Base-by-base conservation (phyloP, 2,797 vertebrate genomes). In the Todus mexicanus region DNA sequence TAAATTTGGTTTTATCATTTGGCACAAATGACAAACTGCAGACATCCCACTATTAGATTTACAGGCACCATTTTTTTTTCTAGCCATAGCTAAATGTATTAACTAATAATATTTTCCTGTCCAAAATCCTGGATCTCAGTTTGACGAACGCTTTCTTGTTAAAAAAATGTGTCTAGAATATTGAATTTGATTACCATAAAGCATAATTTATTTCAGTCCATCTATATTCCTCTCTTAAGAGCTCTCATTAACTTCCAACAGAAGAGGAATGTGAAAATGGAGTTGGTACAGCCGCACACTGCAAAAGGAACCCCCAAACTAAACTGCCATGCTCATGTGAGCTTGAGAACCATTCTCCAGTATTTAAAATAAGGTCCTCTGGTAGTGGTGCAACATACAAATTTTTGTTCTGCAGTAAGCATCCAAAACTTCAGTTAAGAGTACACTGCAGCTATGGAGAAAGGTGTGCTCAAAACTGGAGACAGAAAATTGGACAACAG, bases 1-100 rank as follows among this genome's bases (percentile, higher is more conserved):
- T 66, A 89, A 77, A 93, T 84, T 72, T 81, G 54, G 47, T 73
- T 92, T 84, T 73, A 94, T 86, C 54, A 76, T 84, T 85, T 61
- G 79, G 82, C 50, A 84, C 42, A 84, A 90, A 71, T n/a, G 38
- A 64, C 76, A 89, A 79, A 42, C 27, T 81, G 33, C 66, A 89
- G 64, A 70, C 26, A 50, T 81, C n/a, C 60, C 71, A 57, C 57
- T 84, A 42, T 60, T 79, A 80, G 56, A 74, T 82, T 72, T 81
- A 64, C 45, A 84, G 73, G 76, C 53, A 84, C 26, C 33, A 17
- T 43, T 73, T 83, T 68, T 73, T 74, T 75, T 76, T 69, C 87
- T 27, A 88, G 22, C 18, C 71, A 31, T 47, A 84, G 73, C 73
- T 85, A 81, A 78, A 48, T 57, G n/a, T n/a, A n/a, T n/a, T n/a